These are phyloP conservation scores for Glossosoma conforme DNA, from an alignment of 1,140 invertebrate genomes.

Conservation along the genomic window DNA sequence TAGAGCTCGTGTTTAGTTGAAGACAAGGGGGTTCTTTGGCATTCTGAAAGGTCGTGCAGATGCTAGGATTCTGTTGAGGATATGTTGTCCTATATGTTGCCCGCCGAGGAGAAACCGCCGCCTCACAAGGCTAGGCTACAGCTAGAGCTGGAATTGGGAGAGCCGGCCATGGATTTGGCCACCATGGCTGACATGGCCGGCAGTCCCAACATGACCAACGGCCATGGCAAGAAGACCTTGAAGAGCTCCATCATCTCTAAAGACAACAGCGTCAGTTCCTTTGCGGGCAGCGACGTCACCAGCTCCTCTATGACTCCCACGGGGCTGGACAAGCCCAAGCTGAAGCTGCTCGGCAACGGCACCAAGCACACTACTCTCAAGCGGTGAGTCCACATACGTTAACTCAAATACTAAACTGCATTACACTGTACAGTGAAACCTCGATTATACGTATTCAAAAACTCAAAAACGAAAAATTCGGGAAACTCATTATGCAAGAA, in stretches of 20 bases:
- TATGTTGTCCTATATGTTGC: slow-evolving; percentile 65
- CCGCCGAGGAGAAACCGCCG: slow-evolving; percentile 59
- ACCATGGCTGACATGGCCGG: slow-evolving; percentile 34
- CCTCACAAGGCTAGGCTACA: slow-evolving; percentile 50
- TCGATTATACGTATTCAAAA: no score
- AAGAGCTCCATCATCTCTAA: slow-evolving; percentile 49
- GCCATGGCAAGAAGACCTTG: slow-evolving; percentile 23
- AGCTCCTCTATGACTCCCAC: slow-evolving; percentile 54
- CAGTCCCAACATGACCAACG: slow-evolving; percentile 30
- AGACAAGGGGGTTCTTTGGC: no score
- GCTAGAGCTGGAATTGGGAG: slow-evolving; percentile 32
- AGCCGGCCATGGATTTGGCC: slow-evolving; percentile 6
- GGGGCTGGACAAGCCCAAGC: slow-evolving; percentile 51
- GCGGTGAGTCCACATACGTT: slow-evolving; percentile 52
- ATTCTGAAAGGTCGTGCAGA: no score
- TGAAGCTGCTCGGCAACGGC: slow-evolving; percentile 54
- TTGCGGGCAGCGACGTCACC: slow-evolving; percentile 51
- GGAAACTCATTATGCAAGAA: no score
- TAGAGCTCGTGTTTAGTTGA: no score
- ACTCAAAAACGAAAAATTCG: no score
- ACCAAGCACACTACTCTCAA: slow-evolving; percentile 57
- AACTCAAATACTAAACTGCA: no score
- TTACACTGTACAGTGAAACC: no score
- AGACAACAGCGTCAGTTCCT: slow-evolving; percentile 54
- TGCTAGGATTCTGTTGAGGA: no score